These are phyloP conservation scores for Podarcis lilfordi DNA, from an alignment of 2,797 vertebrate species.

Conservation along the genomic window DNA sequence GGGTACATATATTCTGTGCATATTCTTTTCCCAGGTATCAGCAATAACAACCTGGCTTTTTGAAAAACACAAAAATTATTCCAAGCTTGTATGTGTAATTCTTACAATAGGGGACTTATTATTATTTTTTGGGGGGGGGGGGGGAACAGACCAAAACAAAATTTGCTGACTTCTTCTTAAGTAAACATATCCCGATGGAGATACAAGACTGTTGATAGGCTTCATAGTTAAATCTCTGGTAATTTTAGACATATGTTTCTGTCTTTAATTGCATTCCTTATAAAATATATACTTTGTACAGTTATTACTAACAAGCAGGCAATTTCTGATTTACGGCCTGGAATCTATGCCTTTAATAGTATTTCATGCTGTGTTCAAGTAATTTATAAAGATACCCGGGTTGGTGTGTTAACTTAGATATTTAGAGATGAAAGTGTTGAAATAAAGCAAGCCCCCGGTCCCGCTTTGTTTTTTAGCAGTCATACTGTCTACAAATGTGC, in stretches of 20 bases:
- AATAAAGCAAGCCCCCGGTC: conserved; percentile 52
- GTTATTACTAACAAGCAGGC: conserved; percentile 52
- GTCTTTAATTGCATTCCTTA: conserved; percentile 59
- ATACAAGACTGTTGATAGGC: background rate
- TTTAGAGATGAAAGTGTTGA: conserved; percentile 65
- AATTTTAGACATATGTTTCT: conserved; percentile 47
- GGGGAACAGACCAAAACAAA: background rate
- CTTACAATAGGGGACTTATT: background rate
- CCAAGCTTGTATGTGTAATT: background rate
- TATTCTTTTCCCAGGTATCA: background rate
- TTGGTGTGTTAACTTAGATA: conserved; percentile 56
- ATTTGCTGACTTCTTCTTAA: conserved; percentile 35
- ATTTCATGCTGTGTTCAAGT: conserved; percentile 55
- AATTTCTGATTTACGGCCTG: conserved; percentile 62
- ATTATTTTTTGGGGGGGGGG: background rate
- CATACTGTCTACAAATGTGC: conserved; percentile 67
- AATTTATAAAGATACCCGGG: conserved; percentile 62
- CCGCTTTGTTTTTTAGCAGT: conserved; percentile 67
- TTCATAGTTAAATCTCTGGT: conserved; percentile 35
- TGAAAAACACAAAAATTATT: background rate
- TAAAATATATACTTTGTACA: conserved; percentile 48
- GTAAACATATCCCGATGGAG: conserved; percentile 21
- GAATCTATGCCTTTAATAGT: conserved; percentile 63
- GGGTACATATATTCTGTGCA: background rate
- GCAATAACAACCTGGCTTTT: background rate